Evolutionary conservation across 2,888 invertebrate genomes (phyloP).

Genomic region (Abscondita cerata): DNA sequence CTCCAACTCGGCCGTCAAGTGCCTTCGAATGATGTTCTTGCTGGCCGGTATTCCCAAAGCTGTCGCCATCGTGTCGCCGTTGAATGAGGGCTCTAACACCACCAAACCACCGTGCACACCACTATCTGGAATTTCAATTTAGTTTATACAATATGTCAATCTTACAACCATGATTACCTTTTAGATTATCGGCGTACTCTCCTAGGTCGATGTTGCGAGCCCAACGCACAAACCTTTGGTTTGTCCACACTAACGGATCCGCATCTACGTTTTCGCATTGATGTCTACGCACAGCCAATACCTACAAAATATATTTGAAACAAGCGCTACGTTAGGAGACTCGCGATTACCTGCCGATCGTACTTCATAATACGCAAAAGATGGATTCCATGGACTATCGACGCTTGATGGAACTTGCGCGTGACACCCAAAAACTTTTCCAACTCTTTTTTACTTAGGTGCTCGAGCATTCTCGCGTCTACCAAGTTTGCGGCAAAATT

Average conservation of each 20-base stretch:
- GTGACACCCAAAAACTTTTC: conserved; percentile 93
- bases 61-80: conserved; percentile 93
- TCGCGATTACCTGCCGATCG: conserved; percentile 78
- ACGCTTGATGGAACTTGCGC: conserved; percentile 93
- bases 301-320: conserved; percentile 60
- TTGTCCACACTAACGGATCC: conserved; percentile 96
- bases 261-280: conserved; percentile 88
- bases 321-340: background rate
- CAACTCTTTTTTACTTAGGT: conserved; percentile 91
- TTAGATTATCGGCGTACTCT: conserved; percentile 92
- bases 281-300: conserved; percentile 83
- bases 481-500: conserved; percentile 89
- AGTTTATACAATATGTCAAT: too few relatives aligned
- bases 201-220: conserved; percentile 91
- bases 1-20: conserved; percentile 90
- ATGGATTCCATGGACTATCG: conserved; percentile 93
- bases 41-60: conserved; percentile 91
- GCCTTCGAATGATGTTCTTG: conserved; percentile 91
- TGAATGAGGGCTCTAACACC: conserved; percentile 92
- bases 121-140: conserved; percentile 69
- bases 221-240: conserved; percentile 93
- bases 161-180: too few relatives aligned
- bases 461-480: conserved; percentile 92
- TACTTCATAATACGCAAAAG: conserved; percentile 90
- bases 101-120: conserved; percentile 95